Evolutionary conservation across 2,113 vertebrate species (phyloP).

Genomic region (Xenopus tropicalis): DNA sequence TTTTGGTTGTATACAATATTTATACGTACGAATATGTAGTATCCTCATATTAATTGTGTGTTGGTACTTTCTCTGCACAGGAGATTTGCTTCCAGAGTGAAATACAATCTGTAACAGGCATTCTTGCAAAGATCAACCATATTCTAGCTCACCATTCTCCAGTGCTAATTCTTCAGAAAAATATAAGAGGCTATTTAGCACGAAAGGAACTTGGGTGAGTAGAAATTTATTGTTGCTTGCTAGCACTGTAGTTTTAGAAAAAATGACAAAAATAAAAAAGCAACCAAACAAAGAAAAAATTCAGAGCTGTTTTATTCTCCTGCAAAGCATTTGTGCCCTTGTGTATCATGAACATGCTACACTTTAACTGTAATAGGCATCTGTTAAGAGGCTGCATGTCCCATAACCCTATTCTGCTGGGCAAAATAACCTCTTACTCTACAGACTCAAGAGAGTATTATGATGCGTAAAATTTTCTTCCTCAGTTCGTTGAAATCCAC

Average conservation of each 20-base stretch:
- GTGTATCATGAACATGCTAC: constrained; percentile 21
- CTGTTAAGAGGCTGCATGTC: constrained; percentile 5
- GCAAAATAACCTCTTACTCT: constrained; percentile 30
- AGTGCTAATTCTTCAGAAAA: constrained; percentile 68
- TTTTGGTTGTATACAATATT: too few relatives aligned
- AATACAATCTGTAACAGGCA: constrained; percentile 49
- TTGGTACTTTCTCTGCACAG: constrained; percentile 46
- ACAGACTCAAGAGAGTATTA: constrained; percentile 16
- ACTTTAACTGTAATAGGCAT: constrained; percentile 15
- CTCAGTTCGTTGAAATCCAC: background rate
- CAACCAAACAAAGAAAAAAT: constrained; percentile 8
- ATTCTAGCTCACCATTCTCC: constrained; percentile 64
- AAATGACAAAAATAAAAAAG: background rate
- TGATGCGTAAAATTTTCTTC: background rate
- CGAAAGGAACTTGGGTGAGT: constrained; percentile 63
- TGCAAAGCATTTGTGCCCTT: constrained; percentile 19
- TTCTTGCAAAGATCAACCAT: constrained; percentile 63
- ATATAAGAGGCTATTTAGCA: constrained; percentile 64
- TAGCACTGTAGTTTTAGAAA: constrained; percentile 16
- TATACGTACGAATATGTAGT: too few relatives aligned
- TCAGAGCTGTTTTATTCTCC: constrained; percentile 28
- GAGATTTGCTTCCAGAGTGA: constrained; percentile 56
- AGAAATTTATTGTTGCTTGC: constrained; percentile 10
- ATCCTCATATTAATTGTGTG: too few relatives aligned
- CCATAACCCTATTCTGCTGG: constrained; percentile 6